Evolutionary conservation across 2,888 invertebrate species (phyloP).

Genomic region (Eristalis intricaria): DNA sequence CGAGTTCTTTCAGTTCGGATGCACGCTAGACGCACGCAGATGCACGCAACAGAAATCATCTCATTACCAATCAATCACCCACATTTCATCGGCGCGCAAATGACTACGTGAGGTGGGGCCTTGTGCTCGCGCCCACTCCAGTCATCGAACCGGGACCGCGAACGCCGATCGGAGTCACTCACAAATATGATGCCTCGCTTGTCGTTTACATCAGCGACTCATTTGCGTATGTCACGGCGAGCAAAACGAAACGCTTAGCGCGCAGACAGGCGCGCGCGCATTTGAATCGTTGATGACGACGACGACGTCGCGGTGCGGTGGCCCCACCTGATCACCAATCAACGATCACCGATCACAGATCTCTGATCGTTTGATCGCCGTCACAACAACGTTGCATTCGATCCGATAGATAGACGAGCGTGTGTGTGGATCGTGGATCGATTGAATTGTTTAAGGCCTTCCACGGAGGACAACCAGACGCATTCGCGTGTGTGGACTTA

Average conservation of each 20-base stretch:
- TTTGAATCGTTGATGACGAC: conserved; percentile 59
- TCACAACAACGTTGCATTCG: conserved; percentile 42
- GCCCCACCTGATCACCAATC: conserved; percentile 39
- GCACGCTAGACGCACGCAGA: conserved; percentile 22
- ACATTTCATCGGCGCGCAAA: conserved; percentile 64
- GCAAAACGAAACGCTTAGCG: conserved; percentile 61
- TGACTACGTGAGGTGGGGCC: conserved; percentile 65
- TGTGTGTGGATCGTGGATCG: conserved; percentile 7
- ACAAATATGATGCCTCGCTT: conserved; percentile 57
- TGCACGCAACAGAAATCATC: conserved; percentile 49
- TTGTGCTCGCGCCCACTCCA: conserved; percentile 62
- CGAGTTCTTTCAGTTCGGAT: conserved; percentile 27
- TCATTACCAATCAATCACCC: conserved; percentile 66
- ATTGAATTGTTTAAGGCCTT: conserved; percentile 68
- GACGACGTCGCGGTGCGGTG: conserved; percentile 10
- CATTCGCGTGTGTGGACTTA: conserved; percentile 4
- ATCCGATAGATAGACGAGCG: conserved; percentile 13
- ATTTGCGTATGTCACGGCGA: conserved; percentile 69
- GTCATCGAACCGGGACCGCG: conserved; percentile 60
- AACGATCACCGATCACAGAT: conserved; percentile 13
- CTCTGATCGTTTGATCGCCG: conserved; percentile 44
- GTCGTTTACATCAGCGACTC: conserved; percentile 59
- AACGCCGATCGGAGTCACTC: conserved; percentile 49
- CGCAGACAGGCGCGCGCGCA: conserved; percentile 63
- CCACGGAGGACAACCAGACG: conserved; percentile 20